A percentile compares a stretch with the other conserved stretches of the same genome.
Evolutionary conservation across 2,888 invertebrate genomes (phyloP).

Genomic region (Acanthococcus lagerstroemiae): DNA sequence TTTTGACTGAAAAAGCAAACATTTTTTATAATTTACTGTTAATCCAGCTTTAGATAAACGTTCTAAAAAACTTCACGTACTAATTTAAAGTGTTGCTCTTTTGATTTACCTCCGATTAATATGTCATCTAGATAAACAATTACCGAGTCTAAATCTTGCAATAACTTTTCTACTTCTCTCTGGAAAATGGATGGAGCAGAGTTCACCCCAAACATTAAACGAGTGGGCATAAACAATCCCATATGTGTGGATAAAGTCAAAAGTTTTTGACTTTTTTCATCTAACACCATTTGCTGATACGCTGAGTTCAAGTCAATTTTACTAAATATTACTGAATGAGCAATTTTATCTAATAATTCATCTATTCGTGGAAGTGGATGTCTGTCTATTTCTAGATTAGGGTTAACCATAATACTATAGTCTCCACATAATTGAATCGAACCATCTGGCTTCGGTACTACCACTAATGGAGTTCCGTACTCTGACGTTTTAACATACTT

Average conservation of each 20-base stretch:
- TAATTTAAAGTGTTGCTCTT: neutral
- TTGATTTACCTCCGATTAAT: conserved; percentile 33
- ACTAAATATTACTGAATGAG: neutral
- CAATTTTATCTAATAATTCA: conserved; percentile 3
- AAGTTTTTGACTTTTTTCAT: conserved; percentile 24
- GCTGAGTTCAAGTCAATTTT: conserved; percentile 28
- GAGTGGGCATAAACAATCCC: conserved; percentile 38
- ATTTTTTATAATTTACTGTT: conserved; percentile 7
- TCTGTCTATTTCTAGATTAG: neutral
- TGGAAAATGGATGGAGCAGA: conserved; percentile 38
- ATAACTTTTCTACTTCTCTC: conserved; percentile 39
- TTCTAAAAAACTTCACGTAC: conserved; percentile 8
- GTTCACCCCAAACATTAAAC: conserved; percentile 39
- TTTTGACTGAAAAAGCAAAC: conserved; percentile 32
- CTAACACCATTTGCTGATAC: conserved; percentile 25
- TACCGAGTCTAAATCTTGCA: conserved; percentile 37
- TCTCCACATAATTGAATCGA: conserved; percentile 8
- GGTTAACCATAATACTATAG: conserved; percentile 6
- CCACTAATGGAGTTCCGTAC: neutral
- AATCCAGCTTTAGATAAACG: conserved; percentile 6
- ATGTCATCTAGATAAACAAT: conserved; percentile 39
- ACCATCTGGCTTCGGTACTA: neutral
- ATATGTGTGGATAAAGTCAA: conserved; percentile 35
- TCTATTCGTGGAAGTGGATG: neutral
- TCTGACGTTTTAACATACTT: neutral